Evolutionary conservation across 2,113 vertebrate species (phyloP), one percentile per base, ranked within the genome.

Genomic region (Tricholaema leucomelas): DNA sequence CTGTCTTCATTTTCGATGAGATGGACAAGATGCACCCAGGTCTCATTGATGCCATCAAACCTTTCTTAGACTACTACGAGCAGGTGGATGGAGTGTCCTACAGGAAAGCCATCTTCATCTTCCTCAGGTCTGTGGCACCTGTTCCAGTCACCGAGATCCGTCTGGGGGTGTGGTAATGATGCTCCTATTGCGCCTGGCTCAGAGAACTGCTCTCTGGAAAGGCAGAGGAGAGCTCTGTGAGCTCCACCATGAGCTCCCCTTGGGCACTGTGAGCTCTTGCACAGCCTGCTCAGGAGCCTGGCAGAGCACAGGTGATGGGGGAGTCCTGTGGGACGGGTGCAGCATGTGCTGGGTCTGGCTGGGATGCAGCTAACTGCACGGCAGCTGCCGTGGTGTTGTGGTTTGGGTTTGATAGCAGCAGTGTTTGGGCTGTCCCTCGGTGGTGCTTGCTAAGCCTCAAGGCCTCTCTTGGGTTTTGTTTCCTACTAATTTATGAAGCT

Each of bases 1-100:
- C 99, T 1, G 91, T 99, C 91, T 99, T 99, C 97, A 98, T 99
- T 88, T 99, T 99, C 70, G 99, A 99, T 4, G 99, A 99, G 96
- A 99, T 99, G 99, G 99, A 99, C 79, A 99, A 99, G 87, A 97
- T 99, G 98, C 98, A 98, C 40, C 98, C 99, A 0, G 98, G 98
- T 18, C 81, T 99, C 89, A 99, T 99, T 5, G 99, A 99, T 55
- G 97, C 98, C 67, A 99, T 99, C 88, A 99, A 99, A 73, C 99
- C 99, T 0, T 99, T 98, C 81, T 95, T 99, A 28, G 99, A 99
- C 85, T 99, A 98, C 92, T 98, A 99, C 0, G 98, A 98, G 28
- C 97, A 97, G 63, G 84, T 99, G 17, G 98, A 98, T 2, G 98
- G 98, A 2, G 97, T 99, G 55, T 99, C 98, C 8, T 99, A 99